phyloP scores from a whole-genome alignment of 2,113 vertebrate genomes.

The Willisornis vidua region DNA sequence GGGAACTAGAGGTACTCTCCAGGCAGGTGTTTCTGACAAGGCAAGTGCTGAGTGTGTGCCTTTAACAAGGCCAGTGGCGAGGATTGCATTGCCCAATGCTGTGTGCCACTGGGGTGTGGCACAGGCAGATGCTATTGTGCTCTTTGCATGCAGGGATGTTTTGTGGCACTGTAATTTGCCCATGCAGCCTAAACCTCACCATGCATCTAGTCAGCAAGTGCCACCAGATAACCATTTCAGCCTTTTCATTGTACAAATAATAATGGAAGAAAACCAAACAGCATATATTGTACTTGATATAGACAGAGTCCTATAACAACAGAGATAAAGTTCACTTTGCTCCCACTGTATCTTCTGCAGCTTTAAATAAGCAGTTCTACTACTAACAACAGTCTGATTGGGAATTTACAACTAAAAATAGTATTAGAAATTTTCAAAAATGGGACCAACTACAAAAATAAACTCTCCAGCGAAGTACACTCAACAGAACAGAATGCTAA shows the following conservation, averaged over 20 bases:
- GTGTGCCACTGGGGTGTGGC: background rate
- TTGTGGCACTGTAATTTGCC: background rate
- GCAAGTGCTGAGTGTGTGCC: background rate
- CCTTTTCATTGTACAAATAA: background rate
- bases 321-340: background rate
- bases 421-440: background rate
- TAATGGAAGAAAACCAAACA: background rate
- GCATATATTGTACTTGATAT: background rate
- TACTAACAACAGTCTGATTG: background rate
- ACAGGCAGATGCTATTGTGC: background rate
- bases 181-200: background rate
- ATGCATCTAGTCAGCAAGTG: background rate
- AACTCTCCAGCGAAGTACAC: background rate
- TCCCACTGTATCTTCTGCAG: background rate
- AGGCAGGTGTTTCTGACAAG: background rate
- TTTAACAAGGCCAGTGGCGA: background rate
- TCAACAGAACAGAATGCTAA: constrained; percentile 19
- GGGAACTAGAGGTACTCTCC: background rate
- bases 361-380: constrained; percentile 9
- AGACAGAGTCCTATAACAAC: background rate
- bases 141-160: background rate
- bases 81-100: fast-evolving
- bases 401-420: constrained; percentile 40
- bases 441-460: background rate
- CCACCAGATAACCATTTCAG: background rate